Evolutionary conservation across 2,797 vertebrate species (phyloP).

Genomic region (Chanos chanos): DNA sequence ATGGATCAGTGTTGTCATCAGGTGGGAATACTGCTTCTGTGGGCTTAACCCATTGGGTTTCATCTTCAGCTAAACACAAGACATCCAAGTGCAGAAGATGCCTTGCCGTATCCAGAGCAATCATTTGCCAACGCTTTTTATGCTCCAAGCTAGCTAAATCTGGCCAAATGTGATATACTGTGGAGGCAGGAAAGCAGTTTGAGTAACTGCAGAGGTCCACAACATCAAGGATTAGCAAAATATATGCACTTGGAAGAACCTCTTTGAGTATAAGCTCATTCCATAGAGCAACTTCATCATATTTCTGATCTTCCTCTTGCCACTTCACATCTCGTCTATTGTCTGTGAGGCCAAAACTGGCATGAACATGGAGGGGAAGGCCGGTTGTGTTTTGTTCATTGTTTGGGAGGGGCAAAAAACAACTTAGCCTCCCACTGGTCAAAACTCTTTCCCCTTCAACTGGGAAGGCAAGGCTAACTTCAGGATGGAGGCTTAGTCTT

Average conservation of each 20-base stretch:
- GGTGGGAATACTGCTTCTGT: constrained; percentile 69
- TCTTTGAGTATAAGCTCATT: constrained; percentile 74
- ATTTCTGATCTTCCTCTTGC: constrained; percentile 76
- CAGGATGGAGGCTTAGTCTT: constrained; percentile 70
- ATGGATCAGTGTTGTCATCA: too few relatives aligned
- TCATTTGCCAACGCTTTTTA: constrained; percentile 62
- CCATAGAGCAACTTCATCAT: constrained; percentile 76
- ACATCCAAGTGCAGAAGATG: constrained; percentile 58
- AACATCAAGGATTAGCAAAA: constrained; percentile 65
- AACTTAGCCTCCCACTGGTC: constrained; percentile 69
- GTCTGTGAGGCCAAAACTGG: constrained; percentile 82
- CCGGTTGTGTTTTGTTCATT: constrained; percentile 76
- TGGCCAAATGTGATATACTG: constrained; percentile 74
- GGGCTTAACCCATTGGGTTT: constrained; percentile 52
- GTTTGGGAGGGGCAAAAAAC: constrained; percentile 83
- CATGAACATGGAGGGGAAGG: constrained; percentile 75
- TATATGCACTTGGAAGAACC: constrained; percentile 72
- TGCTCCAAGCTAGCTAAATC: constrained; percentile 56
- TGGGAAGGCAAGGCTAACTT: constrained; percentile 75
- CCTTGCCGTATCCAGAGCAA: constrained; percentile 62
- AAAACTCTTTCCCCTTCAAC: constrained; percentile 50
- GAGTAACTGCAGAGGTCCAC: constrained; percentile 50
- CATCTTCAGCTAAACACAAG: constrained; percentile 63
- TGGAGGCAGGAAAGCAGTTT: constrained; percentile 46
- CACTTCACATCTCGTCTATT: constrained; percentile 81